Conservation (phyloP, 1,140 invertebrate genomes). For the Tetragnatha versicolor region DNA sequence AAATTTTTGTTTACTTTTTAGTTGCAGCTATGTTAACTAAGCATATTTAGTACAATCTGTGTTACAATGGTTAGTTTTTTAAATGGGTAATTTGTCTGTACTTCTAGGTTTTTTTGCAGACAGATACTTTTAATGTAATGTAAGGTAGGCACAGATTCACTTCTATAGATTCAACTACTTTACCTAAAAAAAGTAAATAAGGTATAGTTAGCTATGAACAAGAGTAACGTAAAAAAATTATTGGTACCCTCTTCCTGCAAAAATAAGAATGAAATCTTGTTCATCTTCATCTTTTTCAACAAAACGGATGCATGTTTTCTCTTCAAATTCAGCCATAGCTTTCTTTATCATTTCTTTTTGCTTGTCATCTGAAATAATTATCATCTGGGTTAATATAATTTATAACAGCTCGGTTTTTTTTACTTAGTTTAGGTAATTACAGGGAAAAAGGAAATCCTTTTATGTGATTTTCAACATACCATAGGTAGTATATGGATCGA, state of each 20-base stretch:
- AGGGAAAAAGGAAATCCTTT: neutral
- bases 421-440: neutral
- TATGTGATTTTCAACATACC: neutral
- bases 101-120: too few species aligned
- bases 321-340: conserved; percentile 47
- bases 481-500: conserved; percentile 57
- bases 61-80: too few species aligned
- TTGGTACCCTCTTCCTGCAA: conserved; percentile 45
- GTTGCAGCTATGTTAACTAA: too few species aligned
- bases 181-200: too few species aligned
- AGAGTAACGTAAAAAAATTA: too few species aligned
- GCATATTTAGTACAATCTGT: too few species aligned
- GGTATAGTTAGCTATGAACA: too few species aligned
- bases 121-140: too few species aligned
- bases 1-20: too few species aligned
- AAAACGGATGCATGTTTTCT: conserved; percentile 54
- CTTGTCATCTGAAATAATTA: conserved; percentile 10
- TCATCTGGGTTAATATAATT: neutral
- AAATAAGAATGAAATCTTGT: conserved; percentile 45
- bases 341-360: conserved; percentile 37
- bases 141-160: too few species aligned
- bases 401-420: neutral
- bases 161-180: too few species aligned
- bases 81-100: too few species aligned
- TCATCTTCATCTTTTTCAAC: conserved; percentile 41